Conservation (phyloP, 2,888 invertebrate species). For the Harmothoe impar region DNA sequence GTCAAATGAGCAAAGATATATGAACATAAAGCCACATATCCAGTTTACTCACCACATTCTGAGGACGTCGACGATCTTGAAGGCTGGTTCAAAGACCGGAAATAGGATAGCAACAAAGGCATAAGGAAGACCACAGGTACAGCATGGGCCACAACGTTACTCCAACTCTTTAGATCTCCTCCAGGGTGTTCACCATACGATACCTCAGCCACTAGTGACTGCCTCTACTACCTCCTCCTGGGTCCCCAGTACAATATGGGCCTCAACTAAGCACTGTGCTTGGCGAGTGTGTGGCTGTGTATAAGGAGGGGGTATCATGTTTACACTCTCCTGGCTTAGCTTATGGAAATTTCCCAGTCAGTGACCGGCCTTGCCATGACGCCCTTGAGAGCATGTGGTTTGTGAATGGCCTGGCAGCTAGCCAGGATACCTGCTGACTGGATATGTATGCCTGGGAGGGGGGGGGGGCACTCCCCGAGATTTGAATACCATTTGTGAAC, state of each 20-base stretch:
- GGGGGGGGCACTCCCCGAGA: too few species aligned
- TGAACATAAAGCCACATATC: neutral
- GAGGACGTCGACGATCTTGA: neutral
- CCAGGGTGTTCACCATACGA: neutral
- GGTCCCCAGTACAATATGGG: neutral
- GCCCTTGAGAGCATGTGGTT: conserved; percentile 4
- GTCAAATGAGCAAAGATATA: too few species aligned
- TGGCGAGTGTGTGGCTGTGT: neutral
- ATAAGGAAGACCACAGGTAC: neutral
- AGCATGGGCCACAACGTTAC: neutral
- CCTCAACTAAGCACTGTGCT: neutral
- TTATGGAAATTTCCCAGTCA: conserved; percentile 5
- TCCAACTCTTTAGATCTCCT: neutral
- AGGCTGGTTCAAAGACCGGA: conserved; percentile 1
- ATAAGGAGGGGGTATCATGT: neutral
- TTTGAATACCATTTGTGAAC: too few species aligned
- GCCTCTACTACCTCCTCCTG: neutral
- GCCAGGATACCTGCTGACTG: neutral
- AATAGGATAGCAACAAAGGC: neutral
- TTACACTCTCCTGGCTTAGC: neutral
- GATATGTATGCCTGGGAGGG: neutral
- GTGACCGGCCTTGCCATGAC: neutral
- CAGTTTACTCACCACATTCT: neutral
- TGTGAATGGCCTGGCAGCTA: neutral
- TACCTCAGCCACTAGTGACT: neutral